Evolutionary conservation across 1,140 invertebrate species (phyloP), one percentile per base, ranked within the genome.

Genomic region (Halyomorpha halys): DNA sequence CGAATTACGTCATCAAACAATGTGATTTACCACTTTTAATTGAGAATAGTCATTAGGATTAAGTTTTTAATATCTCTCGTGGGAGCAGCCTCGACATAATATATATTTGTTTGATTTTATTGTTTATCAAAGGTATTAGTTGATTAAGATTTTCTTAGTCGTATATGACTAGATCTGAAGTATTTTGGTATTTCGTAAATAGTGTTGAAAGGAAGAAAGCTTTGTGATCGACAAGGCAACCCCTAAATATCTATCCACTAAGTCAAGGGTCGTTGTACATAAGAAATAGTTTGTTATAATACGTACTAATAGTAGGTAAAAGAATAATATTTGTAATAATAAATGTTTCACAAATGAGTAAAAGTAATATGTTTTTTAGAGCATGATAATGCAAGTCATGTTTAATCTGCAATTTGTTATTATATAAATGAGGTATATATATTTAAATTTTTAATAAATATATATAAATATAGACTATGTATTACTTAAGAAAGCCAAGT

Each of bases 211-310:
- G 21, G 21, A 21, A 49, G 21, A 19, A 49, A 49, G 47, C 47
- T 49, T 49, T 49, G 47, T 21, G n/a, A 49, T 4, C n/a, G 3
- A 47, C 47, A 49, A 49, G n/a, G 47, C 47, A 19, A 19, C n/a
- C n/a, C 47, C 47, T 49, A 45, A 25, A 59, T 65, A 65, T 65
- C 64, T 65, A 62, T 65, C 64, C 59, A 65, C 64, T 53, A 39
- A 39, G 34, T 65, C 64, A 65, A 65, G 64, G 64, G 64, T 65
- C 64, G 60, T 61, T 61, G 60, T 65, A 61, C 59, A 65, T 53
- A 61, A n/a, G 59, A 54, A 39, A 61, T 44, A 39, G 47, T 54
- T 64, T 63, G 27, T 64, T 60, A 60, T 62, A 65, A 47, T 64
- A 60, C 19, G 18, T 27, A 27, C n/a, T 62, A 51, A 62, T 34